Base-by-base conservation (phyloP, 1,140 invertebrate genomes). In the Drosophila lacertosa region DNA sequence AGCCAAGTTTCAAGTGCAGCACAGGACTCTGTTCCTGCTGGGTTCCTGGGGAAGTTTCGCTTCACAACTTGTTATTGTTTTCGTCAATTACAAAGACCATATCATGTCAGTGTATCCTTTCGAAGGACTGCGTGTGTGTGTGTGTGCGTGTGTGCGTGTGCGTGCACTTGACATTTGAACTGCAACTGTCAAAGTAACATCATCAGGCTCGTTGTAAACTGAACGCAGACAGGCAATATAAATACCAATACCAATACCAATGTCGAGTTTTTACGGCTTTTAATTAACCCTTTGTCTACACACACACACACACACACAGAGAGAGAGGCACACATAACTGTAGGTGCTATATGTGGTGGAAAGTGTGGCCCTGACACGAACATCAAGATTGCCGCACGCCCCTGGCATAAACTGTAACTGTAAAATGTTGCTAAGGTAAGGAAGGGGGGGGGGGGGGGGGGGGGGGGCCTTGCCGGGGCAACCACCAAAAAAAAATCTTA, bases 151-250 rank as follows among this genome's bases (percentile, higher is more conserved):
- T 39, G 44, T 70, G 63, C 59, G 53, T 62, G 40, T 40, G 60
- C 62, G 74, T 75, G 77, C 64, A 69, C 82, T 88, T 88, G 82
- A 88, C 74, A 88, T 88, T 88, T 82, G 77, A 88, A 75, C 81
- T 86, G 77, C 53, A 78, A 69, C 74, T 82, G 77, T 82, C 82
- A 88, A 82, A 86, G 81, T 68, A 64, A 57, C 60, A 60, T 77
- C 66, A 65, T 7, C 33, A 9, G 44, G 44, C 44, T 42, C 29
- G 37, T 32, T 48, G 60, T 20, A 57, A 26, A 47, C 10, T 33
- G 50, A 65, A 22, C 29, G 11, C 39, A 32, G 48, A n/a, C 40
- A 20, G 54, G 74, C 60, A 55, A 50, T 62, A 60, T 33, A 64
- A 77, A 81, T 75, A 60, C 60, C 58, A 60, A 18, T 62, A 60